Evolutionary conservation across 35 echinoderm and acorn worm genomes (phyloP), one percentile per base, ranked within the genome.

Genomic region (Heliocidaris erythrogramma): DNA sequence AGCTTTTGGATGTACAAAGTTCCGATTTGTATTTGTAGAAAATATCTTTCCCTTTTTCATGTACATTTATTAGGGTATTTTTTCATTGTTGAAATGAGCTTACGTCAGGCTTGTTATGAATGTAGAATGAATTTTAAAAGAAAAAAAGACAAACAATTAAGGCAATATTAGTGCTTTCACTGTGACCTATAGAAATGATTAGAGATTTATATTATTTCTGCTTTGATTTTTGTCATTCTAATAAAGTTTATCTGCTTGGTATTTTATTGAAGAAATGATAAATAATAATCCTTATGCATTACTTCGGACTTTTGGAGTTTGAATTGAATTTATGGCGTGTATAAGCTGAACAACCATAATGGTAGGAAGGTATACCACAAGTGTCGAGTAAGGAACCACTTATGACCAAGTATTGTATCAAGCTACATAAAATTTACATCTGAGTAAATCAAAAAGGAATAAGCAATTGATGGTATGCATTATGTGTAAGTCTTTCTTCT

Each of bases 21-120:
- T n/a, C 21, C n/a, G 65, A 78, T 78, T 78, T 78, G 65, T 78
- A 78, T 78, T 18, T 78, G 65, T 78, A 78, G 65, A 78, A 78
- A 56, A 56, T 56, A 56, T 56, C 52, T 78, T 78, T 78, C 65
- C 65, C 65, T 78, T 27, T 78, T 78, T 78, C 18, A 27, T 78
- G 65, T 78, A 8, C 14, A 21, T 78, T 78, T 78, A 78, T 78
- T 78, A n/a, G 11, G 14, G 14, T 56, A 56, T 13, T 56, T 56
- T 10, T 56, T 56, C 52, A 56, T 56, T 56, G 52, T 11, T 56
- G 52, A 56, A 56, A 56, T 56, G n/a, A 78, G 65, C 8, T 78
- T 8, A 78, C 24, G 17, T n/a, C 65, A 78, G 65, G 65, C 8
- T n/a, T n/a, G 16, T 69, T 27, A 27, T 69, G 21, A 21, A 69